A percentile compares a stretch with the other conserved stretches of the same genome.
Conservation (phyloP, 2,888 invertebrate genomes). For the Andrena dorsata region DNA sequence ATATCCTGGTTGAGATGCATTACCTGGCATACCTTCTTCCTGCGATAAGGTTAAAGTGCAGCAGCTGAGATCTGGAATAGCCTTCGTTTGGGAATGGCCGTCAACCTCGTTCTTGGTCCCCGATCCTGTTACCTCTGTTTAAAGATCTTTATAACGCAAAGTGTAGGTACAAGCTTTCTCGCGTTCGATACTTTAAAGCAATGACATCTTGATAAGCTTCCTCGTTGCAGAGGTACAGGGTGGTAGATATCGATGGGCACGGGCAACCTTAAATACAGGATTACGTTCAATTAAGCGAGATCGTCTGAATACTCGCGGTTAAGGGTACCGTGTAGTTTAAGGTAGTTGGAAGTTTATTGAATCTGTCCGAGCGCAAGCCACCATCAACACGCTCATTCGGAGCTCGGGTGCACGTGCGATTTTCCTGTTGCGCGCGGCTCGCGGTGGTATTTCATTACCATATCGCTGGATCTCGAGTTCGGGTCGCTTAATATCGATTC, state of each 20-base stretch:
- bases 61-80: background rate
- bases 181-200: background rate
- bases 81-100: background rate
- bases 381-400: constrained; percentile 71
- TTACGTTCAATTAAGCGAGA: constrained; percentile 25
- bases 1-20: constrained; percentile 66
- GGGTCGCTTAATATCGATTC: constrained; percentile 34
- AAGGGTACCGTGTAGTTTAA: background rate
- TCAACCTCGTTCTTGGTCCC: background rate
- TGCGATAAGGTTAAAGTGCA: constrained; percentile 40
- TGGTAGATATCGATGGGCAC: constrained; percentile 2
- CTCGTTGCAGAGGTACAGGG: background rate
- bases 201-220: background rate
- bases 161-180: background rate
- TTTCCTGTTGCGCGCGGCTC: constrained; percentile 56
- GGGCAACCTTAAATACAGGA: constrained; percentile 1
- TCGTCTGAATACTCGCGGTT: constrained; percentile 6
- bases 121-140: background rate
- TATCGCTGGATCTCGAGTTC: constrained; percentile 66
- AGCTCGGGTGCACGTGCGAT: constrained; percentile 53
- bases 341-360: constrained; percentile 41
- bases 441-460: constrained; percentile 69
- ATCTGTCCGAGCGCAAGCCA: constrained; percentile 68
- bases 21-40: constrained; percentile 35
- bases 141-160: background rate